Conservation (phyloP, 2,113 vertebrate species). For the Columba livia region DNA sequence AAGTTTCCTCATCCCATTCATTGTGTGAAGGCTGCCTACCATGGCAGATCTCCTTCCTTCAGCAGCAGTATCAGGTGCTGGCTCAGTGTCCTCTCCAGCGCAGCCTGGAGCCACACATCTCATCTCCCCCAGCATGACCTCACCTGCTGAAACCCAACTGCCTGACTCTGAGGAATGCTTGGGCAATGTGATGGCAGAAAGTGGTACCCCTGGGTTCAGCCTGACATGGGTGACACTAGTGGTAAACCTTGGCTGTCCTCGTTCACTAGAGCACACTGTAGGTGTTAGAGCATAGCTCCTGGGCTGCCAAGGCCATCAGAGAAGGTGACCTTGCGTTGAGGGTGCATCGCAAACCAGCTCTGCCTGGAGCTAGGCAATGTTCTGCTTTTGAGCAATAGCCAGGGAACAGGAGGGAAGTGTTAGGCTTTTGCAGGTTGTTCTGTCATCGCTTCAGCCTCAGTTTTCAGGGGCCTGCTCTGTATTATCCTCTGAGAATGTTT, state of each 20-base stretch:
- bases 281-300: neutral
- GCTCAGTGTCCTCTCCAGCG: neutral
- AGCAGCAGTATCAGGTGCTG: neutral
- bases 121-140: neutral
- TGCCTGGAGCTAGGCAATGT: neutral
- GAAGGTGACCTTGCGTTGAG: neutral
- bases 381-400: neutral
- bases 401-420: neutral
- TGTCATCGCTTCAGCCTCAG: neutral
- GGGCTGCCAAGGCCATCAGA: neutral
- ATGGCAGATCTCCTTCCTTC: neutral
- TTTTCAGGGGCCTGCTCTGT: neutral
- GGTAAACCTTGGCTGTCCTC: neutral
- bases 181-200: accelerated
- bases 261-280: neutral
- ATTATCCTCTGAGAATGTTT: neutral
- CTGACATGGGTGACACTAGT: accelerated
- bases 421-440: neutral
- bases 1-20: neutral
- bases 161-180: neutral
- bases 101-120: neutral
- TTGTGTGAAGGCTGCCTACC: neutral
- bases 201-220: neutral
- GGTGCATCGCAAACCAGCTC: neutral
- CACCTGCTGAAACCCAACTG: neutral